Evolutionary conservation across 2,113 vertebrate genomes (phyloP), one percentile per base, ranked within the genome.

Genomic region (Gulo gulo): DNA sequence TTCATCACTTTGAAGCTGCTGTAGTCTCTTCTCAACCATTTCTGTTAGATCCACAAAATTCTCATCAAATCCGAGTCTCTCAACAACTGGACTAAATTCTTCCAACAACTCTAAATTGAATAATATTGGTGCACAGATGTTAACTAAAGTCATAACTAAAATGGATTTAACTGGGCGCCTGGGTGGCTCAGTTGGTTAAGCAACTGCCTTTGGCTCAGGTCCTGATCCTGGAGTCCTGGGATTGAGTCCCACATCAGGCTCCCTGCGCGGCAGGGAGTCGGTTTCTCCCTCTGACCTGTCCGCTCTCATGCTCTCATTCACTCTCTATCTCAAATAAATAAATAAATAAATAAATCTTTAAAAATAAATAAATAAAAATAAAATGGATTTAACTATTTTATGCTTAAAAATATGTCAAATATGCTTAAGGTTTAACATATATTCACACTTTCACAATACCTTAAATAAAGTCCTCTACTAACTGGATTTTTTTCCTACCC

Each of bases 21-120:
- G 97, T 0, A 99, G 94, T 95, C 98, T 99, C 47, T 91, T 98
- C 91, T 99, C 99, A 20, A 99, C 99, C 21, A 99, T 92, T 91
- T 99, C 98, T 36, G 99, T 99, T 96, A 99, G 4, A 57, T 99
- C 99, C 98, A 99, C 93, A 97, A 99, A 99, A 98, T 99, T 99
- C 98, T 99, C 99, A 95, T 99, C 99, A 96, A 99, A 99, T 47
- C 99, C 99, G 39, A 99, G 99, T 88, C 99, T 98, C 96, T 99
- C 99, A n/a, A 99, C 99, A 73, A 99, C 87, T 0, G 99, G 99
- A 98, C 98, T 99, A 97, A 99, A 99, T 39, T 99, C 99, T 97
- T 99, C 98, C 98, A 99, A 96, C 92, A 99, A 88, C 47, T 99
- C 99, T 99, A 98, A 61, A 97, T 80, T 96, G 47, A 97, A 89